Evolutionary conservation across 2,888 invertebrate species (phyloP).

Genomic region (Euproctis similis): DNA sequence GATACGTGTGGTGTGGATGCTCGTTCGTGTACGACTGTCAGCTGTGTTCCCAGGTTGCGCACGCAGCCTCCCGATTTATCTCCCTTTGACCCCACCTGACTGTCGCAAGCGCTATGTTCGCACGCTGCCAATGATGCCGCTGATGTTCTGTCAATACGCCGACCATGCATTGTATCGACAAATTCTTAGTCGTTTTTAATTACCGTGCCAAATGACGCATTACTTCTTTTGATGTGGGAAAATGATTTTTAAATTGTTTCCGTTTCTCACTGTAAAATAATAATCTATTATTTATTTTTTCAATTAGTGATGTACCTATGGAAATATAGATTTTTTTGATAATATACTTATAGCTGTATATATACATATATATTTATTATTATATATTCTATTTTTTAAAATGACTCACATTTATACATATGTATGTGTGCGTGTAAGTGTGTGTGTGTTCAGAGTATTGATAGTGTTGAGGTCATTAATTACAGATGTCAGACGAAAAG

Average conservation of each 20-base stretch:
- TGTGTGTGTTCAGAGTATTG: constrained; percentile 19
- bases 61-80: constrained; percentile 69
- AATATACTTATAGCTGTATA: too few species aligned
- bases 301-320: too few species aligned
- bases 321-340: too few species aligned
- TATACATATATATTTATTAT: too few species aligned
- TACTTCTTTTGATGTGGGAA: constrained; percentile 22
- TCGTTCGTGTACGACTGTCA: constrained; percentile 65
- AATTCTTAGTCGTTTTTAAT: constrained; percentile 50
- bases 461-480: constrained; percentile 19
- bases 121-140: constrained; percentile 71
- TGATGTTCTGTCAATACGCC: constrained; percentile 67
- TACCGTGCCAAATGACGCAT: constrained; percentile 54
- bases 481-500: constrained; percentile 29
- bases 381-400: too few species aligned
- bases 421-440: too few species aligned
- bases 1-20: constrained; percentile 63
- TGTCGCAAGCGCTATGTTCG: constrained; percentile 54
- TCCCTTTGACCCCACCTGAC: constrained; percentile 65
- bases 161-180: constrained; percentile 58
- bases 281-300: too few species aligned
- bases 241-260: constrained; percentile 13
- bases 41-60: constrained; percentile 40
- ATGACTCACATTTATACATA: too few species aligned
- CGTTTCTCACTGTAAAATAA: neutral